A percentile compares a stretch with the other conserved stretches of the same genome.
Conservation (phyloP, 2,113 vertebrate species). For the Proterorhinus semilunaris region DNA sequence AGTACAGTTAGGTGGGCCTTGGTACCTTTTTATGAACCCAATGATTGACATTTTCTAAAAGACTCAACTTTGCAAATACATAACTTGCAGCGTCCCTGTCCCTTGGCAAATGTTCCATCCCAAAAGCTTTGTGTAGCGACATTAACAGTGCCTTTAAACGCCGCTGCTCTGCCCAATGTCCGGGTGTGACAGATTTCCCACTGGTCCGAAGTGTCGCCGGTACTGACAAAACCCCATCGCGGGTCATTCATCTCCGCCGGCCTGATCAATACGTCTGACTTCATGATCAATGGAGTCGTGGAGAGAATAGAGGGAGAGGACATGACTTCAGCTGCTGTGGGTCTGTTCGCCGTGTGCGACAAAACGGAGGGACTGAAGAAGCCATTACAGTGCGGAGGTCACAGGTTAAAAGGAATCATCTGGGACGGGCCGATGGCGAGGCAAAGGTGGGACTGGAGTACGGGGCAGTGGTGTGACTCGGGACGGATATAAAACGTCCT, state of each 20-base stretch:
- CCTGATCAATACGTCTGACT: constrained; percentile 31
- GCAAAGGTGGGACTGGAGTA: too few species aligned
- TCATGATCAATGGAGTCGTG: constrained; percentile 18
- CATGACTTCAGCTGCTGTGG: constrained; percentile 16
- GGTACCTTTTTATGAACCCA: too few species aligned
- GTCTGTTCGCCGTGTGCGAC: constrained; percentile 14
- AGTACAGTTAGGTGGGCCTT: too few species aligned
- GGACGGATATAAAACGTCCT: too few species aligned
- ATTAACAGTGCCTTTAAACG: too few species aligned
- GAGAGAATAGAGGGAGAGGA: constrained; percentile 15
- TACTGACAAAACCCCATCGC: constrained; percentile 27
- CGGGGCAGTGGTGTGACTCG: too few species aligned
- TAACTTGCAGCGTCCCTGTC: neutral
- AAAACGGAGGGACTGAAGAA: neutral
- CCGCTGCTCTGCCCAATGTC: neutral
- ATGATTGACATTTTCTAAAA: neutral
- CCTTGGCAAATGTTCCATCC: neutral
- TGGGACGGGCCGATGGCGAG: too few species aligned
- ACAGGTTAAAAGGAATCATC: too few species aligned
- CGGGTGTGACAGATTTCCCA: neutral
- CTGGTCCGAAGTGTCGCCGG: constrained; percentile 18
- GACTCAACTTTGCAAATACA: neutral
- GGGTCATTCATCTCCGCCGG: constrained; percentile 28
- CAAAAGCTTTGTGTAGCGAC: too few species aligned
- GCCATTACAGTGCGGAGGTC: neutral